Conservation (phyloP, 2,797 vertebrate genomes). For the Pseudopleuronectes americanus region DNA sequence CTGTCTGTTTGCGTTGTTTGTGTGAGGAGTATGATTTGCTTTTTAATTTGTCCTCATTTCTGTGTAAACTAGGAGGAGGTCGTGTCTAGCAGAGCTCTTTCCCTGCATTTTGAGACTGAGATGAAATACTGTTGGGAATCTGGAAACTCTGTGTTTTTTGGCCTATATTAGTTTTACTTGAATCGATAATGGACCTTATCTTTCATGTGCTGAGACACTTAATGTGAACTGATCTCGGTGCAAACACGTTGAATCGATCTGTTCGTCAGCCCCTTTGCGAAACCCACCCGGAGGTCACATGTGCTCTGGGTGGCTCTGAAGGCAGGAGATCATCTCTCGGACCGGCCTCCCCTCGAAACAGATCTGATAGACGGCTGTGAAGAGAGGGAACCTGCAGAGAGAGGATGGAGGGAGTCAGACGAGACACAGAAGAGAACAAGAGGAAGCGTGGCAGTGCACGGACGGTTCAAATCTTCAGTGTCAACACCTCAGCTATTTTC, state of each 20-base stretch:
- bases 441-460: background rate
- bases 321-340: constrained; percentile 88
- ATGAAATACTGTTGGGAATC: no score
- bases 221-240: background rate
- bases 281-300: constrained; percentile 66
- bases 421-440: background rate
- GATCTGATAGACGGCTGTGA: constrained; percentile 90
- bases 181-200: no score
- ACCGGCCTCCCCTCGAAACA: constrained; percentile 90
- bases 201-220: background rate
- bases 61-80: no score
- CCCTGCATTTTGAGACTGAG: no score
- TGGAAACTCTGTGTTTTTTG: no score
- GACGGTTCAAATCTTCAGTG: background rate
- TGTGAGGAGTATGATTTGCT: no score
- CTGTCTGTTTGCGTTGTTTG: no score
- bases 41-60: no score
- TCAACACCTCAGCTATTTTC: background rate
- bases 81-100: no score
- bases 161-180: no score
- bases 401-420: background rate
- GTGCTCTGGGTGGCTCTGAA: constrained; percentile 91
- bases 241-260: background rate
- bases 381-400: constrained; percentile 88
- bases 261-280: no score